Evolutionary conservation across 37 sponge, comb jelly and placozoan species (phyloP), one percentile per base, ranked within the genome.

Genomic region (Bolinopsis microptera): DNA sequence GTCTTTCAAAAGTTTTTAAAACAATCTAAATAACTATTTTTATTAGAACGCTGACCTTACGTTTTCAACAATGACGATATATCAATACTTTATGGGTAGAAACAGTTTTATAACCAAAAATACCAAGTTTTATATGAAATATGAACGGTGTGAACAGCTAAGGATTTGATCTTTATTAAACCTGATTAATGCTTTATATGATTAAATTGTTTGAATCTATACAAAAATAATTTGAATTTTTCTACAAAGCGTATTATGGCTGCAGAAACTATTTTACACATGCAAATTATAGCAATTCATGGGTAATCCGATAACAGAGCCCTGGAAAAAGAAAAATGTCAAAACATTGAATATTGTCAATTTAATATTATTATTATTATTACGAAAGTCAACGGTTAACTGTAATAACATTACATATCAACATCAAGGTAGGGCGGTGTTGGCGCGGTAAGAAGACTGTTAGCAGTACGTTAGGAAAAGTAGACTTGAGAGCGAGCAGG

Each of bases 381-480:
- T 48, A 48, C 61, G 61, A 48, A 77, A 77, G 80, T 77, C 80
- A 77, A 32, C 33, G 37, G 80, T 77, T 77, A 35, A 77, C 32
- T 77, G 80, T 28, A 35, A 77, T 77, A 32, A 28, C 35, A 77
- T 77, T 48, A 48, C 61, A 48, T 48, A 48, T 48, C 61, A 48
- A 77, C 80, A 32, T 77, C 32, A 32, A 77, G 33, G 32, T 32
- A 77, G 32, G 80, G 33, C 33, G 74, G 30, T 30, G 22, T 30
- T 27, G 80, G 80, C 80, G 27, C 33, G 30, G 26, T 77, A 77
- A 35, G 27, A 35, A 77, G 80, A 77, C 80, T 77, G 80, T 48
- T 48, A 48, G 61, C 61, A 77, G 32, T 27, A 77, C 32, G 80
- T 35, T 32, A 77, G 80, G 32, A 77, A 77, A 32, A 35, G 35